Percentiles rank a stretch among this genome's conserved stretches.
These are phyloP conservation scores for Hyposoter dolosus DNA, from an alignment of 2,888 invertebrate species.

Conservation along the genomic window DNA sequence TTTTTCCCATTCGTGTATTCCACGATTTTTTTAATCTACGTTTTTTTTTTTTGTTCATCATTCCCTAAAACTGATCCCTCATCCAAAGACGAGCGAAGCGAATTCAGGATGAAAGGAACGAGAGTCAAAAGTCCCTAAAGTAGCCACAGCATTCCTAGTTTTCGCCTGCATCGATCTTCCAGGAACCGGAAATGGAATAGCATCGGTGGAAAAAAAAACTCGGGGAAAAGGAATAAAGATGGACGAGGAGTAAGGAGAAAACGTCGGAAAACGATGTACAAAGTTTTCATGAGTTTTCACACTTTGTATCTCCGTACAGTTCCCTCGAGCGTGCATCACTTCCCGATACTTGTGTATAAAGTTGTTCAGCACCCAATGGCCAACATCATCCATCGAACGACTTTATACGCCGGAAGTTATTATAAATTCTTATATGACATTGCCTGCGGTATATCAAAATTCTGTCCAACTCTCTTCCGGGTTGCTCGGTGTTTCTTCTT, in stretches of 20 bases:
- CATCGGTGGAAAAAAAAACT: not conserved
- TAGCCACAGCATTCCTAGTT: not conserved
- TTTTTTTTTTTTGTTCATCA: constrained; percentile 18
- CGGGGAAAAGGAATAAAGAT: not conserved
- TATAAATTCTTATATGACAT: constrained; percentile 67
- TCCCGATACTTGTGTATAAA: constrained; percentile 31
- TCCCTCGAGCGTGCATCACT: constrained; percentile 31
- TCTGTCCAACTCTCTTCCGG: constrained; percentile 9
- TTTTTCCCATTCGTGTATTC: constrained; percentile 29
- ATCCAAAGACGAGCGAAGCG: constrained; percentile 23
- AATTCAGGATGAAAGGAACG: constrained; percentile 32
- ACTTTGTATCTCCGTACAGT: constrained; percentile 33
- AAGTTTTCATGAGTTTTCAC: constrained; percentile 26
- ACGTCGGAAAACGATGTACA: not conserved
- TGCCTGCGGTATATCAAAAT: constrained; percentile 54
- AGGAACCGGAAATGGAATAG: constrained; percentile 32
- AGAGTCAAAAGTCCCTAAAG: not conserved
- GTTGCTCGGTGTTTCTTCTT: not conserved
- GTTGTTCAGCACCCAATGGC: constrained; percentile 26
- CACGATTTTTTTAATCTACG: constrained; percentile 7
- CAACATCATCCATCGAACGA: constrained; percentile 37
- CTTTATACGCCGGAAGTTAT: constrained; percentile 65
- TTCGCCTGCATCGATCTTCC: constrained; percentile 14
- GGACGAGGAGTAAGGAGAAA: constrained; percentile 3
- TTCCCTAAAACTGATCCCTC: constrained; percentile 27